Conservation (phyloP, 92 coral and sea anemone genomes). For the Umimayanthus kanabou region DNA sequence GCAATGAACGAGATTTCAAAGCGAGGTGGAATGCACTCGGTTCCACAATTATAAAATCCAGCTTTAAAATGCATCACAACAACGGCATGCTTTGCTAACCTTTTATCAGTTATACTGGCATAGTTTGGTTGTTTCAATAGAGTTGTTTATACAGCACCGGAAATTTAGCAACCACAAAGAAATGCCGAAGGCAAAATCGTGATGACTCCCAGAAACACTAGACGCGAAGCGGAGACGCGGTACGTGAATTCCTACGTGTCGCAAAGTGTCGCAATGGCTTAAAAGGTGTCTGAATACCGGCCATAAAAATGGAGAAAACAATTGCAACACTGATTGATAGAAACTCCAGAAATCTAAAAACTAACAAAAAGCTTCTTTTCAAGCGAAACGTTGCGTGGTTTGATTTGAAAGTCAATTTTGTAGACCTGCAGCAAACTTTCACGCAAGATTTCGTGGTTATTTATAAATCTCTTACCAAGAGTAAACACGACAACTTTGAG, state of each 20-base stretch:
- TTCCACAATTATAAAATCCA: not conserved
- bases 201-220: not conserved
- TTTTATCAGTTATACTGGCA: slow-evolving; percentile 17
- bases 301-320: not conserved
- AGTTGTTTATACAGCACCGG: slow-evolving; percentile 23
- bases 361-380: too few relatives aligned
- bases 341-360: not conserved
- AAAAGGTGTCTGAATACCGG: not conserved
- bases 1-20: not conserved
- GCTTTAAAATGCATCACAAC: slow-evolving; percentile 15
- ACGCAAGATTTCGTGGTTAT: slow-evolving; percentile 17
- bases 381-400: not conserved
- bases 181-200: slow-evolving; percentile 27
- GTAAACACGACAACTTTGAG: not conserved
- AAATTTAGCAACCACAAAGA: slow-evolving; percentile 28
- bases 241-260: not conserved
- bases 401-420: too few relatives aligned
- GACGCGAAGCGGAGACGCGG: not conserved
- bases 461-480: not conserved
- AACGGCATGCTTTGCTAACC: slow-evolving; percentile 24
- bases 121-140: slow-evolving; percentile 30
- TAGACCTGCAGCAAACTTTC: not conserved
- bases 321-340: too few relatives aligned
- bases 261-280: not conserved
- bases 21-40: not conserved